Evolutionary conservation across 1,140 invertebrate genomes (phyloP), one percentile per base, ranked within the genome.

Genomic region (Anastatus disparis): DNA sequence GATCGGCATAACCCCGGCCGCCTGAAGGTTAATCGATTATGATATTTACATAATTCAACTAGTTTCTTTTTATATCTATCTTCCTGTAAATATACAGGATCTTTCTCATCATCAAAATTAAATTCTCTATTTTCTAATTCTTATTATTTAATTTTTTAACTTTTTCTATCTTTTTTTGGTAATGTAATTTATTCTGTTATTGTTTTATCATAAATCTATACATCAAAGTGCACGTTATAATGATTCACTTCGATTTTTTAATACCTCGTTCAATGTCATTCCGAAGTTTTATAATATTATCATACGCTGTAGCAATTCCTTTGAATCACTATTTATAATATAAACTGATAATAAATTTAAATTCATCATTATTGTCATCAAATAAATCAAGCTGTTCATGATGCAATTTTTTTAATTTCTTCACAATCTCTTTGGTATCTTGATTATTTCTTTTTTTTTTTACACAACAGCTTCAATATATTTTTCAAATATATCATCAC

Each of bases 181-280:
- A 74, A n/a, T 68, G 42, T 78, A 66, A 27, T 24, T 13, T 78
- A 58, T 79, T 75, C 10, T 56, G 61, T 31, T 78, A 75, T 31
- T 77, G 64, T 13, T 42, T 77, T 73, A 87, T 70, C 13, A 12
- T 12, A 17, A 67, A 20, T 52, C 97, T 84, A 70, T 93, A 87
- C 78, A 92, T 92, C 70, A 92, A 20, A 3, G 31, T 35, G 4
- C 4, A 6, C 29, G n/a, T n/a, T n/a, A n/a, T n/a, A n/a, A 20
- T 10, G 13, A 97, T 68, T 93, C 87, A 79, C 92, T 92, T 70
- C 92, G 88, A 52, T 90, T 88, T 84, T 97, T 92, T 84, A 97
- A 26, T 27, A 76, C 78, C 2, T 81, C 46, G 29, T 95, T 77
- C 92, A 87, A 88, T 98, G 94, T 71, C 75, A 3, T 74, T 64